Evolutionary conservation across 2,797 vertebrate genomes (phyloP), one percentile per base, ranked within the genome.

Genomic region (Tangara arthus): DNA sequence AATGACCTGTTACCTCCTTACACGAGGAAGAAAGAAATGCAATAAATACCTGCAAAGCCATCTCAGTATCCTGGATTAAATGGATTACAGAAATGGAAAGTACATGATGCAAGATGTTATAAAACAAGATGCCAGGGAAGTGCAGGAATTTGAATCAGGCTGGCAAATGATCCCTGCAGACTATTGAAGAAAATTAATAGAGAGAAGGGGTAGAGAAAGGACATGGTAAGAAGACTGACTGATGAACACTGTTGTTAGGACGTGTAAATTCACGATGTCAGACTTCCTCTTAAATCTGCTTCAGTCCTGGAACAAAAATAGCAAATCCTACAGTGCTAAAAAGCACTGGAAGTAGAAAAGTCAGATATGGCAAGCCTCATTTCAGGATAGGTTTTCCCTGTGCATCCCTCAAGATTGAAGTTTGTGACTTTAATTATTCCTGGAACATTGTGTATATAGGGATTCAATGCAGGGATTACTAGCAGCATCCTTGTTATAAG

Each of bases 61-160:
- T 80, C 80, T 77, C 94, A 90, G 81, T 83, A 90, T 84, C 84
- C 91, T 14, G 82, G 93, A 94, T 96, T 96, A 95, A 94, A 93
- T 76, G 85, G 91, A 95, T 96, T 95, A 96, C 70, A 91, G 94
- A 94, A 94, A 91, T 82, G 80, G 95, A 94, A 97, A 94, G 80
- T 90, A 93, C 85, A 90, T 57, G 91, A 95, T 94, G 94, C 85
- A 93, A 96, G 79, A 94, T 83, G 80, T 87, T 93, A 94, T 94
- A 96, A 96, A 94, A 94, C 85, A 95, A 90, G 82, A 88, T 2
- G 60, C 91, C 82, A 94, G 85, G 60, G 82, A 96, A 90, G 82
- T 61, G 56, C 77, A 96, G 86, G 93, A 94, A 97, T 94, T 87
- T 88, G 85, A 94, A 95, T 91, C 94, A 95, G 86, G 59, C 70